Base-by-base conservation (phyloP, 2,888 invertebrate genomes). In the Drosophila neotestacea region DNA sequence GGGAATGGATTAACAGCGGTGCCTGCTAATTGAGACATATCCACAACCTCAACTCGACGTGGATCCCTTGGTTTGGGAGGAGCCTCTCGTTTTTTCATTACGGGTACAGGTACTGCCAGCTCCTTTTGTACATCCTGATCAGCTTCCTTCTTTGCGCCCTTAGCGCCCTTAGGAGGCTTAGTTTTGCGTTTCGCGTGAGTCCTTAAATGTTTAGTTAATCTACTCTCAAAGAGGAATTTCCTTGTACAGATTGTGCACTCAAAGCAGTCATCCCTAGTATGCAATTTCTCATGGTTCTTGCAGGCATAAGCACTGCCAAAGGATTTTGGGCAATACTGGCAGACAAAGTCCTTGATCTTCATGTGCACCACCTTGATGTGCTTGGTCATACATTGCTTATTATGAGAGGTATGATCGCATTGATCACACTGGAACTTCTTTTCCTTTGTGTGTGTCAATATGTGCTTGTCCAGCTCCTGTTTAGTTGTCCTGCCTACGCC, bases 401-500 rank as follows among this genome's bases (percentile, higher is more conserved):
- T 90, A 58, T 90, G 90, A 1, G 90, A 91, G 6, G 91, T 85
- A 63, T 90, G 88, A 4, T 86, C 76, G 67, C 91, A 91, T 9
- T 85, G 80, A 47, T 46, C 46, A 28, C 92, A 92, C 55, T 91
- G 84, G 54, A 88, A 92, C 55, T 88, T 90, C 44, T 91, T 92
- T 32, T 92, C 92, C 60, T 86, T 87, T 10, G 91, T 92, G 67
- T 92, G 92, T 1, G 91, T 91, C n/a, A 91, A 79, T 9, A 92
- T 88, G 54, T 92, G 92, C n/a, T 89, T 90, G 47, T 91, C 91
- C 81, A 91, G 81, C 58, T 92, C 92, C 60, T 91, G 91, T 0
- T 91, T 80, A 0, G 92, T 92, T 0, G 92, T 91, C 56, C 92
- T 91, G 4, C 90, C 91, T 3, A 91, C 90, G 1, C 92, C 92